Evolutionary conservation across 2,888 invertebrate genomes (phyloP).

Genomic region (Orchesella flavescens): DNA sequence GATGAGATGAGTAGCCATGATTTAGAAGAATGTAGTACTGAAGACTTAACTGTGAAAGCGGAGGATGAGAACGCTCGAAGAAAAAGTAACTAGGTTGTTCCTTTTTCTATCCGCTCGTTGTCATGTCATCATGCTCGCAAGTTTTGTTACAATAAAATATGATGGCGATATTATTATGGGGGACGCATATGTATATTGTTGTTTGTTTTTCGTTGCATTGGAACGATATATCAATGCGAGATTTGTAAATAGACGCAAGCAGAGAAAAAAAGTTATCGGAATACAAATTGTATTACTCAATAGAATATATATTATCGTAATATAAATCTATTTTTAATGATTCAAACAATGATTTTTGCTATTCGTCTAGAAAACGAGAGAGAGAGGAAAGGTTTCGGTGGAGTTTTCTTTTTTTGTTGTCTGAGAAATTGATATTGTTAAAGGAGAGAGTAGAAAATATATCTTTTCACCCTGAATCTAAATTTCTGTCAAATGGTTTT

Average conservation of each 20-base stretch:
- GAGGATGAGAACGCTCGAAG: slow-evolving; percentile 36
- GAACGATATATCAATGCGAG: slow-evolving; percentile 50
- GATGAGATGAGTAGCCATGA: slow-evolving; percentile 52
- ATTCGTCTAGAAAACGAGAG: slow-evolving; percentile 3
- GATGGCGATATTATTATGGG: neutral
- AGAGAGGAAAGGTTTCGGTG: neutral
- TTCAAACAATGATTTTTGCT: slow-evolving; percentile 26
- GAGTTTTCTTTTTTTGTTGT: neutral
- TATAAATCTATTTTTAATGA: slow-evolving; percentile 47
- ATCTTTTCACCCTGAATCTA: neutral
- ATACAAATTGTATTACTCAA: slow-evolving; percentile 39
- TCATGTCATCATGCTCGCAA: neutral
- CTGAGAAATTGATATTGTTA: neutral
- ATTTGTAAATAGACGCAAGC: slow-evolving; percentile 53
- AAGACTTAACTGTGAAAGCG: slow-evolving; percentile 24
- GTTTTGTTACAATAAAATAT: neutral
- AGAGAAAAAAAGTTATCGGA: slow-evolving; percentile 41
- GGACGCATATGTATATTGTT: slow-evolving; percentile 22
- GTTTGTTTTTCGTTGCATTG: slow-evolving; percentile 26
- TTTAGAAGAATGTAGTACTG: slow-evolving; percentile 18
- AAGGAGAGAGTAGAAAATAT: neutral
- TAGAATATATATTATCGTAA: slow-evolving; percentile 15
- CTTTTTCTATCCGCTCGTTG: neutral
- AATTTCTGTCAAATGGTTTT: too few species aligned
- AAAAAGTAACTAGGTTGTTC: slow-evolving; percentile 1